phyloP scores from a whole-genome alignment of 2,113 vertebrate species.

The Merops nubicus region DNA sequence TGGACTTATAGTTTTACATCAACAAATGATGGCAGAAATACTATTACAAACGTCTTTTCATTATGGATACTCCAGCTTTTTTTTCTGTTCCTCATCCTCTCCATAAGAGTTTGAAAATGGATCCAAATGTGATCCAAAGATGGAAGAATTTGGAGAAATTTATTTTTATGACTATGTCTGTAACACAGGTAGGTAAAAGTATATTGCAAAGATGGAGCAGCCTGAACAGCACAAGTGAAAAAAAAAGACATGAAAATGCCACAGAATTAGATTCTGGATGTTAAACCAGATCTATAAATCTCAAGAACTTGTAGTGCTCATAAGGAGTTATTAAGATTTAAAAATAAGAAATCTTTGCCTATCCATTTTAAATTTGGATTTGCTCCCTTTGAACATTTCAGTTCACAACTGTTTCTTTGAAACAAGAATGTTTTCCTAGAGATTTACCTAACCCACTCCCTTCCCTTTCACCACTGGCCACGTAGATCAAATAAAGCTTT shows the following conservation, averaged over 20 bases:
- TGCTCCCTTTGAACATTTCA: neutral
- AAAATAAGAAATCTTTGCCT: neutral
- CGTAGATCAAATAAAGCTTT: neutral
- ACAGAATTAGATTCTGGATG: neutral
- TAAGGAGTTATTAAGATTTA: neutral
- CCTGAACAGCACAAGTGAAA: neutral
- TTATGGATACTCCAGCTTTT: neutral
- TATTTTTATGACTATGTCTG: neutral
- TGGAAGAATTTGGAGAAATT: neutral
- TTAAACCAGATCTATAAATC: neutral
- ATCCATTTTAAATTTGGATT: neutral
- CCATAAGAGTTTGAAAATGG: neutral
- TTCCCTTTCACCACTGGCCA: neutral
- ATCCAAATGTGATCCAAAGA: neutral
- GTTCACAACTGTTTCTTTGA: neutral
- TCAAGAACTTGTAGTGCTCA: neutral
- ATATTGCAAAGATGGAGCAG: neutral
- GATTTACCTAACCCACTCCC: accelerated
- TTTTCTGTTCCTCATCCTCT: neutral
- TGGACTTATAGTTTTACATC: neutral
- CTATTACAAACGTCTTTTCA: neutral
- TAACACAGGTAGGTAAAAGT: neutral
- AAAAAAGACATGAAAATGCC: neutral
- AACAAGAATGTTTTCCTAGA: neutral
- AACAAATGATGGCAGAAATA: neutral